These are phyloP conservation scores for Campaea margaritaria DNA, from an alignment of 2,888 invertebrate species.

Conservation along the genomic window DNA sequence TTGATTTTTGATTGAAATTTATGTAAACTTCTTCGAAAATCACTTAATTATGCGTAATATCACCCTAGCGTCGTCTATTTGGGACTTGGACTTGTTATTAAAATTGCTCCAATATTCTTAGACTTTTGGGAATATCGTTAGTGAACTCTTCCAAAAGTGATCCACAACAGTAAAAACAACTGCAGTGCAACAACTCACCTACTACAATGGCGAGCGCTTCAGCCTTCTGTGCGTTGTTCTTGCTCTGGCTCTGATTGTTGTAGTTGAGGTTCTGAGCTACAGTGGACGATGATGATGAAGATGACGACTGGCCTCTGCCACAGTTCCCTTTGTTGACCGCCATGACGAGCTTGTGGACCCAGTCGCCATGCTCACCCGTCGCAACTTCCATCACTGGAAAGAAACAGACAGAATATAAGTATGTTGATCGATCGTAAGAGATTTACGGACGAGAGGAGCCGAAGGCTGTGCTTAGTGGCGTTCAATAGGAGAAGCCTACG, in stretches of 20 bases:
- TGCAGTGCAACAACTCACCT: conserved; percentile 52
- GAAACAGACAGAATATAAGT: not conserved
- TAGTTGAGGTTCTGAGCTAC: conserved; percentile 75
- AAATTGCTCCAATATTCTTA: too few species aligned
- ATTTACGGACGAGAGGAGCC: too few species aligned
- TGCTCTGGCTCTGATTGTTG: conserved; percentile 82
- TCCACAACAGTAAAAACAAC: not conserved
- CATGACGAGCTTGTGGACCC: conserved; percentile 92
- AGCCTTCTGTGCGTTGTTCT: conserved; percentile 78
- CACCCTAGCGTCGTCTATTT: too few species aligned
- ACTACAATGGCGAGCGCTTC: conserved; percentile 72
- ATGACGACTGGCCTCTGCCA: conserved; percentile 76
- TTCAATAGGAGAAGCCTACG: too few species aligned
- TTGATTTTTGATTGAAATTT: too few species aligned
- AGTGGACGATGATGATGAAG: conserved; percentile 70
- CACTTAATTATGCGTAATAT: too few species aligned
- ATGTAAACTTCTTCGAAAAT: too few species aligned
- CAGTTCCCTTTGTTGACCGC: conserved; percentile 93
- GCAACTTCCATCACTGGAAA: conserved; percentile 96
- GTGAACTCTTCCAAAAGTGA: not conserved
- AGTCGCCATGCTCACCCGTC: conserved; percentile 97
- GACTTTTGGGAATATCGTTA: not conserved
- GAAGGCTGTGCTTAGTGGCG: too few species aligned
- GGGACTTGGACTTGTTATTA: too few species aligned
- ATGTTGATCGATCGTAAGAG: not conserved